These are phyloP conservation scores for Taeniopygia guttata DNA, from an alignment of 2,797 vertebrate species.

Conservation along the genomic window DNA sequence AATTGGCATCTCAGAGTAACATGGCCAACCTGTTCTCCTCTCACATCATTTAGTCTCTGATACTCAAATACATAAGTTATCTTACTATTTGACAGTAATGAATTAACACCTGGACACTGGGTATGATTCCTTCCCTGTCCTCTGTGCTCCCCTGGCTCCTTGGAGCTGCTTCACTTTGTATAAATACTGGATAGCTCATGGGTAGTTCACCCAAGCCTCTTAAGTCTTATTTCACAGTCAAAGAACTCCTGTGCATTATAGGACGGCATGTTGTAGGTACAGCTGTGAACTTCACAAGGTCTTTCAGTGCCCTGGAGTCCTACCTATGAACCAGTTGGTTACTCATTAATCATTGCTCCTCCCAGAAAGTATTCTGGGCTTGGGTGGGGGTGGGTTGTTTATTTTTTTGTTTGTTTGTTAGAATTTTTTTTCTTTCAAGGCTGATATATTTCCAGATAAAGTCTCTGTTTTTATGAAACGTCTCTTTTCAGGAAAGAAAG, in stretches of 20 bases:
- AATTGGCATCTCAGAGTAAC: not conserved
- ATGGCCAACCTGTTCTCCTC: not conserved
- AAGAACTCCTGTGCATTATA: not conserved
- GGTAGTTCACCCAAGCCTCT: not conserved
- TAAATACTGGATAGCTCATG: not conserved
- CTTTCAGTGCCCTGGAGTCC: not conserved
- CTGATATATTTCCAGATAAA: not conserved
- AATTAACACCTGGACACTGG: not conserved
- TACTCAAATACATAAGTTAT: not conserved
- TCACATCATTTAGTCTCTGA: not conserved
- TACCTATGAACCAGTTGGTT: not conserved
- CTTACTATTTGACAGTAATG: not conserved
- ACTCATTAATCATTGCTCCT: not conserved
- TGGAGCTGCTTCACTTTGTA: not conserved
- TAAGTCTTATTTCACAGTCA: not conserved
- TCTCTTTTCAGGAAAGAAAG: not conserved
- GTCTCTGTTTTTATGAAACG: not conserved
- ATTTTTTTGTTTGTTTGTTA: too few species aligned
- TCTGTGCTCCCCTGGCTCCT: not conserved
- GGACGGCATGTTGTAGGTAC: not conserved
- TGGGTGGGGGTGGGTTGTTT: too few species aligned
- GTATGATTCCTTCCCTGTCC: not conserved
- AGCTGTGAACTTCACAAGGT: not conserved
- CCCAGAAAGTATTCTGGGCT: not conserved
- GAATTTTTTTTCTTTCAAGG: not conserved